phyloP scores from a whole-genome alignment of 37 sponge, comb jelly and placozoan genomes.

The Chondrosia reniformis region DNA sequence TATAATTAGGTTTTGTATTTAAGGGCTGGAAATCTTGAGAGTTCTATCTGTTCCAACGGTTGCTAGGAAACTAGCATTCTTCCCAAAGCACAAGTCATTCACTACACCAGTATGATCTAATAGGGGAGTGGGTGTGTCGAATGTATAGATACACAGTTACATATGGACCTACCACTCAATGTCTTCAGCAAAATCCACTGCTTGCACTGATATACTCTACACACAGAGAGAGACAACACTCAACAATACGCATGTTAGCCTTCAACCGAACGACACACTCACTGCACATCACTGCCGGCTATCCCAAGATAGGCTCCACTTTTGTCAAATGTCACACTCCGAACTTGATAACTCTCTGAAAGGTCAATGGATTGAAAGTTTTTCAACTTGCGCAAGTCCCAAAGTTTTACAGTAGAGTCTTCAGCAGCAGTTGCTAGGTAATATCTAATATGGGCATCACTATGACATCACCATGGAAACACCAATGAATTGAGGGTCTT shows the following conservation, averaged over 20 bases:
- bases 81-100: constrained; percentile 87
- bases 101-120: constrained; percentile 81
- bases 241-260: background rate
- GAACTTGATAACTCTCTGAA: constrained; percentile 78
- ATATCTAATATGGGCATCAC: constrained; percentile 44
- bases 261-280: constrained; percentile 15
- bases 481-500: constrained; percentile 10
- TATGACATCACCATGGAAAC: background rate
- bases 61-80: constrained; percentile 88
- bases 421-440: constrained; percentile 94
- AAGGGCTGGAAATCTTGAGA: constrained; percentile 76
- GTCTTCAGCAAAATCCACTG: constrained; percentile 80
- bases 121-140: background rate
- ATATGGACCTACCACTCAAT: constrained; percentile 7
- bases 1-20: background rate
- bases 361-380: constrained; percentile 94
- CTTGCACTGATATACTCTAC: constrained; percentile 79
- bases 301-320: constrained; percentile 94
- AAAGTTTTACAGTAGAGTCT: constrained; percentile 89
- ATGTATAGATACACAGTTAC: too few species aligned
- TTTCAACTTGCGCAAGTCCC: constrained; percentile 98
- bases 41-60: constrained; percentile 88
- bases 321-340: constrained; percentile 86
- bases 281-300: constrained; percentile 92
- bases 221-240: background rate